Base-by-base conservation (phyloP, 2,797 vertebrate species). In the Acanthornis magna region DNA sequence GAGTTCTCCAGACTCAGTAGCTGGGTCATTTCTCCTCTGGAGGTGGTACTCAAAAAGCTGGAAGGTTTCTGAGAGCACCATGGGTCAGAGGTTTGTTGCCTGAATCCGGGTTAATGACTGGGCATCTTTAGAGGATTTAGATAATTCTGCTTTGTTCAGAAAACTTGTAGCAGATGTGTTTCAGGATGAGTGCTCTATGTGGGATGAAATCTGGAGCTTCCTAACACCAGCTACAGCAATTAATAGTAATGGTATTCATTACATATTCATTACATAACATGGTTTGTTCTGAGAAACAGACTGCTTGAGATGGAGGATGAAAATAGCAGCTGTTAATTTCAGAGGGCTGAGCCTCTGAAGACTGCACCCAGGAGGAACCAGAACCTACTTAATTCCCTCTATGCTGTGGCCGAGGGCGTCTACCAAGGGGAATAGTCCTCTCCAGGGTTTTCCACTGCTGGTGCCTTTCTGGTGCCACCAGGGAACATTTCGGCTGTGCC, bases 201-300 rank as follows among this genome's bases (percentile, higher is more conserved):
- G 86, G 96, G 95, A 78, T 94, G 93, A 91, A 85, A 93, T 83
- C 65, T 93, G 90, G 91, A 93, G 88, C 95, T 95, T 95, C 91
- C 93, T 85, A 74, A 94, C 79, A 89, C 91, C 82, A 91, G 79
- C 58, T 85, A 92, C 89, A 92, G 97, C 95, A 97, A 97, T 97
- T 97, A 97, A 96, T 95, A 94, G 91, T 96, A 78, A 91, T 96
- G 95, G 89, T 97, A 88, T 96, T 96, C 95, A 85, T 97, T 96
- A 95, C 92, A 96, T 95, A 93, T 91, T 95, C 91, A 83, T 97
- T 97, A 72, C 88, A 95, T 97, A 97, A 97, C 63, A 5, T 51
- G 73, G 95, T 91, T 95, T 94, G 95, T 97, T 97, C 96, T 88
- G 65, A 89, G 94, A 62, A 96, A 83, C 89, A 91, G 93, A 68